These are phyloP conservation scores for Odontophorus gujanensis DNA, from an alignment of 2,113 vertebrate species.

Conservation along the genomic window DNA sequence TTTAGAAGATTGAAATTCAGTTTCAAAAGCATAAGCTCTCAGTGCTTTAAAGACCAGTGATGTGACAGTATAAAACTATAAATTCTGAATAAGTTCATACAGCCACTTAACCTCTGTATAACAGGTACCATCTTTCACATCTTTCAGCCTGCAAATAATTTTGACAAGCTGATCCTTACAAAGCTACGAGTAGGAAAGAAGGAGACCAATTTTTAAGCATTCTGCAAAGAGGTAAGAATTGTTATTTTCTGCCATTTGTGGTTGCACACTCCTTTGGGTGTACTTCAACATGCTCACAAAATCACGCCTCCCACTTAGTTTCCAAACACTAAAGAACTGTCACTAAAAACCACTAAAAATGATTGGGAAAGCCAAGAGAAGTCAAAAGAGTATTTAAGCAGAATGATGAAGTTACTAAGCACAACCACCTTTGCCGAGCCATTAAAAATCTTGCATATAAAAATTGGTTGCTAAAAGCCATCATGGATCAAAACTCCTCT, in stretches of 20 bases:
- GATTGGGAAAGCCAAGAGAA: constrained; percentile 28
- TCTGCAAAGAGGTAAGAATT: background rate
- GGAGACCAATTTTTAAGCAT: background rate
- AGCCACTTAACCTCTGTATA: constrained; percentile 41
- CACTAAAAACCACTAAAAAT: background rate
- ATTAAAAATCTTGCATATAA: background rate
- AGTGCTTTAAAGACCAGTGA: background rate
- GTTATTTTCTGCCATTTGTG: background rate
- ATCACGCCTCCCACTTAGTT: constrained; percentile 21
- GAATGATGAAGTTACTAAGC: constrained; percentile 8
- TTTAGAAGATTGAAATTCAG: background rate
- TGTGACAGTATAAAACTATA: constrained; percentile 21
- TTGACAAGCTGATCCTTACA: constrained; percentile 19
- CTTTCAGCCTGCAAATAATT: constrained; percentile 24
- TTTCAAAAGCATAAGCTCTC: constrained; percentile 16
- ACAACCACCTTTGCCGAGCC: background rate
- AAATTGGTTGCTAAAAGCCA: background rate
- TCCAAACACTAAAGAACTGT: constrained; percentile 8
- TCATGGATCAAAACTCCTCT: background rate
- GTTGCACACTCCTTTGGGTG: background rate
- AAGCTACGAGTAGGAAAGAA: constrained; percentile 3
- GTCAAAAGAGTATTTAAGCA: background rate
- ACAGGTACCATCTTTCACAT: background rate
- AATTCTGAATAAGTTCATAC: constrained; percentile 3
- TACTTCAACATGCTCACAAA: constrained; percentile 12